Percentiles rank a stretch among this genome's conserved stretches.
Evolutionary conservation across 2,888 invertebrate genomes (phyloP).

Genomic region (Sminthurides aquaticus): DNA sequence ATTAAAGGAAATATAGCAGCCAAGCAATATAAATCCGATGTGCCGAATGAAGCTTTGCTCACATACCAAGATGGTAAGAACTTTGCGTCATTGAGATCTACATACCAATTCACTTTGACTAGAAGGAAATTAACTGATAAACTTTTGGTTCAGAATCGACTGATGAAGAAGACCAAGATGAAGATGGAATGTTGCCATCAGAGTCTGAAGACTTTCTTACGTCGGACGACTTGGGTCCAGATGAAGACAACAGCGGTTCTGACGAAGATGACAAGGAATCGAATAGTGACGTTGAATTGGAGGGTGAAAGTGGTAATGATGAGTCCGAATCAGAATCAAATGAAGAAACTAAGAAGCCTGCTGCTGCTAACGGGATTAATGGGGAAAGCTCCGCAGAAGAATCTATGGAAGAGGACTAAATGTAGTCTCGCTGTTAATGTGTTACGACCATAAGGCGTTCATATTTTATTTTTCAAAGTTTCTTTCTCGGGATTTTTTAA

Average conservation of each 20-base stretch:
- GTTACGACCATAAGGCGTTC: background rate
- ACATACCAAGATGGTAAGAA: slow-evolving; percentile 52
- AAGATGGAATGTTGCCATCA: slow-evolving; percentile 43
- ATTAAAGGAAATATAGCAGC: slow-evolving; percentile 53
- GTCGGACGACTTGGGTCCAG: slow-evolving; percentile 37
- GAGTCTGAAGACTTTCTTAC: slow-evolving; percentile 43
- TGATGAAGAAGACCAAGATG: slow-evolving; percentile 45
- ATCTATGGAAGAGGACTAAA: slow-evolving; percentile 36
- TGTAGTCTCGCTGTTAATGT: background rate
- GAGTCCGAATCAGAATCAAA: slow-evolving; percentile 7
- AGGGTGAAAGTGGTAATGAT: slow-evolving; percentile 12
- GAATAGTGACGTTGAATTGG: slow-evolving; percentile 2
- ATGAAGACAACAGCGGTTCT: slow-evolving; percentile 20
- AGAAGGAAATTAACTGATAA: background rate
- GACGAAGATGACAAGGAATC: slow-evolving; percentile 13
- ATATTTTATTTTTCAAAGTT: background rate
- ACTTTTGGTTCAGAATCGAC: slow-evolving; percentile 43
- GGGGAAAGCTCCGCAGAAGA: slow-evolving; percentile 20
- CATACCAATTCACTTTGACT: too few relatives aligned
- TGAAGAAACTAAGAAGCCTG: slow-evolving; percentile 19
- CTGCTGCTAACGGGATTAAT: background rate
- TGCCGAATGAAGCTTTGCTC: slow-evolving; percentile 50
- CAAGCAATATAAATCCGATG: slow-evolving; percentile 48
- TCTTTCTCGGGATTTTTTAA: background rate
- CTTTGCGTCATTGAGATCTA: background rate